These are phyloP conservation scores for Sitophilus oryzae DNA, from an alignment of 1,140 invertebrate species.

Conservation along the genomic window DNA sequence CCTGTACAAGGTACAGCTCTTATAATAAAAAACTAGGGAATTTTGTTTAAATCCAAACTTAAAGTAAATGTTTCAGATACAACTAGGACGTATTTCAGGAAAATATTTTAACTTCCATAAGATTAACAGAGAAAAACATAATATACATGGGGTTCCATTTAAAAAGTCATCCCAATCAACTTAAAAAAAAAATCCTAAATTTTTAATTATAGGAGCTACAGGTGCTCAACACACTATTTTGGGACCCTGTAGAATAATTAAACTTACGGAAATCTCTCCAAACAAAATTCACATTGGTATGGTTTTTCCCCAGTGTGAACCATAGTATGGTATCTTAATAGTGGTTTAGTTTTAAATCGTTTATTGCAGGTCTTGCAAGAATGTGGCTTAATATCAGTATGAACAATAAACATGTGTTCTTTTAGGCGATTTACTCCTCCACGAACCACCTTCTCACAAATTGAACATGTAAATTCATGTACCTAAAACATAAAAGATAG, in stretches of 20 bases:
- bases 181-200: too few species aligned
- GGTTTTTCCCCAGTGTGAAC: neutral
- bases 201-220: too few species aligned
- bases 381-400: neutral
- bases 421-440: neutral
- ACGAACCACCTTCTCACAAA: neutral
- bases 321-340: neutral
- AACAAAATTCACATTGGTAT: neutral
- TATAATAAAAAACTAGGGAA: too few species aligned
- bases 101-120: neutral
- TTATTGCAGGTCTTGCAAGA: neutral
- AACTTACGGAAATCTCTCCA: neutral
- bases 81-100: too few species aligned
- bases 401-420: neutral
- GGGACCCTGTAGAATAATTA: neutral
- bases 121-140: neutral
- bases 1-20: too few species aligned
- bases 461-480: neutral
- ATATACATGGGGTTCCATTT: too few species aligned
- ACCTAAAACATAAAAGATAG: neutral
- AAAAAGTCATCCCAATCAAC: too few species aligned
- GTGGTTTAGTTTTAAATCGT: neutral
- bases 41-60: too few species aligned
- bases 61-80: too few species aligned
- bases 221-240: neutral